These are phyloP conservation scores for Clarias macrocephalus DNA, from an alignment of 2,113 vertebrate species.

Conservation along the genomic window DNA sequence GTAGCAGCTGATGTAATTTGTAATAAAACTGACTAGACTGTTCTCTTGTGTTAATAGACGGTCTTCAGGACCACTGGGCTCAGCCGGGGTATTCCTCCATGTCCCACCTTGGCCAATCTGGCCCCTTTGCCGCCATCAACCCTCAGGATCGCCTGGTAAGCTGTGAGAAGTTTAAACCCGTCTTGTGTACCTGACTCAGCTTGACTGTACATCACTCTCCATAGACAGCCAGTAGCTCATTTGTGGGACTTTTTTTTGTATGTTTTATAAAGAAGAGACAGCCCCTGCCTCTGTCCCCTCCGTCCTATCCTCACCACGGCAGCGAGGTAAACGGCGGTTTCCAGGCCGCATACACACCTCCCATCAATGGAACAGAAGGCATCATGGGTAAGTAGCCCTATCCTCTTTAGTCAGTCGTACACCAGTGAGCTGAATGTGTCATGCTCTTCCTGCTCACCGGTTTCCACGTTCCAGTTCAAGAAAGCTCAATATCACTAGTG, in stretches of 20 bases:
- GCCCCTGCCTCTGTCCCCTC: constrained; percentile 68
- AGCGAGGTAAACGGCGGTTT: constrained; percentile 87
- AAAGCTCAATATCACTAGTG: neutral
- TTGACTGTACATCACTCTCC: neutral
- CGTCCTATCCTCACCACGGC: constrained; percentile 89
- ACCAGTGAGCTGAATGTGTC: neutral
- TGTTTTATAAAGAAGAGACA: constrained; percentile 62
- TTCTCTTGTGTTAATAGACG: constrained; percentile 27
- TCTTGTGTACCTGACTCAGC: neutral
- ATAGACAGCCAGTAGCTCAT: no score
- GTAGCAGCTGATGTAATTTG: neutral
- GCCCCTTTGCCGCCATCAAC: constrained; percentile 82
- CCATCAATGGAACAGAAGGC: constrained; percentile 73
- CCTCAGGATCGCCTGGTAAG: constrained; percentile 90
- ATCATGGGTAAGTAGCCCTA: constrained; percentile 75
- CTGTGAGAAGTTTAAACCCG: neutral
- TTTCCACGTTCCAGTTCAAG: neutral
- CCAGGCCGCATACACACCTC: constrained; percentile 81
- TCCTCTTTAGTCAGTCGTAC: neutral
- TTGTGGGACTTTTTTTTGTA: neutral
- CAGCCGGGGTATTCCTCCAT: constrained; percentile 85
- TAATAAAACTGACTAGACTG: neutral
- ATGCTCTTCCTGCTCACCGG: neutral
- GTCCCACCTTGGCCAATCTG: constrained; percentile 79
- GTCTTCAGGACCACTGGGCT: constrained; percentile 80